Evolutionary conservation across 2,888 invertebrate species (phyloP).

Genomic region (Apodemia duryi): DNA sequence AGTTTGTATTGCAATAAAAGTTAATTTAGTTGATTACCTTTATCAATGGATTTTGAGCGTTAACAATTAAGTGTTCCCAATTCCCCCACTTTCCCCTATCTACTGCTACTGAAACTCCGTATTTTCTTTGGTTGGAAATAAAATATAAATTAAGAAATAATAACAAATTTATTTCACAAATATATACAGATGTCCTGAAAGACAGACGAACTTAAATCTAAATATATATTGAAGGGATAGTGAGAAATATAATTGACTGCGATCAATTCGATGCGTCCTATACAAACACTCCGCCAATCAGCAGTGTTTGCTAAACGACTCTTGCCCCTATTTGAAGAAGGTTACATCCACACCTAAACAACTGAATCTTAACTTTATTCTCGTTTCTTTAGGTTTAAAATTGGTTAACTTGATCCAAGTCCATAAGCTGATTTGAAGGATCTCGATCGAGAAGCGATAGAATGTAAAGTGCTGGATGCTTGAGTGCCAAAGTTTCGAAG

Average conservation of each 20-base stretch:
- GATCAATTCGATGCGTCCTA: conserved; percentile 4
- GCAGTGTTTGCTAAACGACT: conserved; percentile 5
- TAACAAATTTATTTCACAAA: too few species aligned
- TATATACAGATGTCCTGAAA: too few species aligned
- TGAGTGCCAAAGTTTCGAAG: conserved; percentile 1
- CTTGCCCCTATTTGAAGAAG: not conserved
- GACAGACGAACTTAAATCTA: conserved; percentile 1
- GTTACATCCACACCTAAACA: not conserved
- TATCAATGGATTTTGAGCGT: too few species aligned
- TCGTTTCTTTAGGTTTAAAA: not conserved
- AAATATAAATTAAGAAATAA: too few species aligned
- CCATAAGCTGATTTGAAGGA: not conserved
- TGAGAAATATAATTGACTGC: conserved; percentile 3
- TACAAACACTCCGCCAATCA: conserved; percentile 9
- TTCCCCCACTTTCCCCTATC: too few species aligned
- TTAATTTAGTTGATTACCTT: too few species aligned
- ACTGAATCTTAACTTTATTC: not conserved
- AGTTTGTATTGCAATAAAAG: too few species aligned
- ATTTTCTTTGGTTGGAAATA: too few species aligned
- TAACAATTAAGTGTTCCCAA: too few species aligned
- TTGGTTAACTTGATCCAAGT: not conserved
- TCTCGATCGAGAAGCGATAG: conserved; percentile 1
- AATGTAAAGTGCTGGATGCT: conserved; percentile 4
- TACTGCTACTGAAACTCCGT: too few species aligned
- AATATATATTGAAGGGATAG: not conserved